phyloP scores from a whole-genome alignment of 2,888 invertebrate genomes.

The Labia minor region DNA sequence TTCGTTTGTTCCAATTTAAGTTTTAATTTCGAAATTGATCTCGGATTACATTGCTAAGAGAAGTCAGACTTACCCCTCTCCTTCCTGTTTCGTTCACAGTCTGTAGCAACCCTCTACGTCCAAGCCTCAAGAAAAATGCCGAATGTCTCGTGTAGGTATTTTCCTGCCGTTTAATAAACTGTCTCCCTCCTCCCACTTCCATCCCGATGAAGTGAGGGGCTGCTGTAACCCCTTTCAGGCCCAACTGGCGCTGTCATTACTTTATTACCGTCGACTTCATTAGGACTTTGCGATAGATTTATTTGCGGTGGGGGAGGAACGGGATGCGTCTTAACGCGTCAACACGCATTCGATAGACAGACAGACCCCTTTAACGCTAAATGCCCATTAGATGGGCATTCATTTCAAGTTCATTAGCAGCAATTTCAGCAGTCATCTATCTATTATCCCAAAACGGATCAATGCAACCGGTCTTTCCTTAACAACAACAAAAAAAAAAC shows the following conservation, averaged over 20 bases:
- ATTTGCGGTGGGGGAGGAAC: not conserved
- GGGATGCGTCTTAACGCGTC: not conserved
- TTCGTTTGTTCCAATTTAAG: too few relatives aligned
- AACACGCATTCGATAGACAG: not conserved
- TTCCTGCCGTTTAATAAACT: not conserved
- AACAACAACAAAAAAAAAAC: too few relatives aligned
- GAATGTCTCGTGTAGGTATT: not conserved
- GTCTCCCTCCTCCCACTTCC: not conserved
- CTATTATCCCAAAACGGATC: not conserved
- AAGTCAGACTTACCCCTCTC: too few relatives aligned
- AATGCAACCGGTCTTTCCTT: too few relatives aligned
- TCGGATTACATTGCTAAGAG: too few relatives aligned
- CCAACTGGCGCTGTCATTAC: not conserved
- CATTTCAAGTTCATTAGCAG: constrained; percentile 7
- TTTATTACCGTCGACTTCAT: constrained; percentile 2
- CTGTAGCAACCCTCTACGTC: too few relatives aligned
- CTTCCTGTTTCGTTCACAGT: too few relatives aligned
- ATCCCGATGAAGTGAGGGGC: not conserved
- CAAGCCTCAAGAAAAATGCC: too few relatives aligned
- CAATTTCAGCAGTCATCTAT: not conserved
- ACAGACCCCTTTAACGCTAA: not conserved
- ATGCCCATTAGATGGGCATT: constrained; percentile 1
- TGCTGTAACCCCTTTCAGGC: not conserved
- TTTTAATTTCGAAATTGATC: too few relatives aligned
- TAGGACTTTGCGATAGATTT: not conserved